Conservation (phyloP, 1,140 invertebrate species). For the Drosophila ananassae region DNA sequence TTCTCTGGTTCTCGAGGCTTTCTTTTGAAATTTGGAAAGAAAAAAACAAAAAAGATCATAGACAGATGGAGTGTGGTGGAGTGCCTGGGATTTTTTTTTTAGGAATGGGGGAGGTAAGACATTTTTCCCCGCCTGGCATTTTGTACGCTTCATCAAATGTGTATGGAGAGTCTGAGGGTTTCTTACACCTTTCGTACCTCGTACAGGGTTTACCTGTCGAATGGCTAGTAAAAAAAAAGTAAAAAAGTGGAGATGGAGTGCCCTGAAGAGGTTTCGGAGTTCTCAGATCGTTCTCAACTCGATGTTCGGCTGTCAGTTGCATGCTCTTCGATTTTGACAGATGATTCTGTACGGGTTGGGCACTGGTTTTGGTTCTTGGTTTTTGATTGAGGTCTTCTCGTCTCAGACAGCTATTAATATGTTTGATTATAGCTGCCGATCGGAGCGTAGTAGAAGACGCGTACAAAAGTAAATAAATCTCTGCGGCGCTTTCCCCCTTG, state of each 20-base stretch:
- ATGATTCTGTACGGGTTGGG: slow-evolving; percentile 61
- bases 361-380: slow-evolving; percentile 30
- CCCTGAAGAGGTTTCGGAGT: slow-evolving; percentile 57
- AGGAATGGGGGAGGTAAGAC: slow-evolving; percentile 39
- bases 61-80: slow-evolving; percentile 42
- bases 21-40: slow-evolving; percentile 59
- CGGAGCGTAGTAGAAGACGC: slow-evolving; percentile 16
- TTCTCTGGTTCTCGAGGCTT: slow-evolving; percentile 40
- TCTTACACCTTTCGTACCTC: slow-evolving; percentile 72
- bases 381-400: slow-evolving; percentile 69
- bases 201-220: slow-evolving; percentile 64
- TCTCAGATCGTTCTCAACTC: slow-evolving; percentile 46
- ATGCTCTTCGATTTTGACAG: slow-evolving; percentile 80
- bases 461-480: neutral
- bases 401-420: slow-evolving; percentile 72
- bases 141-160: slow-evolving; percentile 78
- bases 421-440: slow-evolving; percentile 74
- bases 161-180: slow-evolving; percentile 50
- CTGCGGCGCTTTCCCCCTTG: slow-evolving; percentile 18
- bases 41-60: slow-evolving; percentile 39
- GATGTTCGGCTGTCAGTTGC: slow-evolving; percentile 66
- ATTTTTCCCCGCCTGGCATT: slow-evolving; percentile 66
- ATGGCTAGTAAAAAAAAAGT: neutral
- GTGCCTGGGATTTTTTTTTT: neutral
- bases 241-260: slow-evolving; percentile 38